Percentiles rank a stretch among this genome's conserved stretches.
phyloP scores from a whole-genome alignment of 2,888 invertebrate species.

The Rhodophaea formosa region DNA sequence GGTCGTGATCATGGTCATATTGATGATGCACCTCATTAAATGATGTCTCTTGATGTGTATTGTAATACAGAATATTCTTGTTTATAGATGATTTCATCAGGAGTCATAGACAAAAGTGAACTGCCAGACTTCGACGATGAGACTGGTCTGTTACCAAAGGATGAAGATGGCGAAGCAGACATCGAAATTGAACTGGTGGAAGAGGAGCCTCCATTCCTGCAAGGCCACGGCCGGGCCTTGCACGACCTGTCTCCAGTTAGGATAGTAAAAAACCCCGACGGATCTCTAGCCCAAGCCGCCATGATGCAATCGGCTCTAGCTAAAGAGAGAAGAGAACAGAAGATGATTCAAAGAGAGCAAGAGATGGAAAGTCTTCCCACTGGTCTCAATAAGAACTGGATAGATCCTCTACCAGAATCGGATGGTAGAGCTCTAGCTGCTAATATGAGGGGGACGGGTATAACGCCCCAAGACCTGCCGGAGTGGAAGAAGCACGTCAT shows the following conservation, averaged over 20 bases:
- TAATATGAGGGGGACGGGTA: constrained; percentile 91
- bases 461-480: constrained; percentile 94
- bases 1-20: no score
- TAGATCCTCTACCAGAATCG: constrained; percentile 95
- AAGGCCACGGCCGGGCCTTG: constrained; percentile 94
- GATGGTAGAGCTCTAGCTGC: constrained; percentile 87
- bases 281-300: constrained; percentile 98
- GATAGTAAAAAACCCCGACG: constrained; percentile 99
- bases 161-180: constrained; percentile 97
- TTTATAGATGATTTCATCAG: constrained; percentile 92
- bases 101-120: constrained; percentile 95
- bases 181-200: constrained; percentile 99
- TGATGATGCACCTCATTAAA: no score
- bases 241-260: constrained; percentile 96
- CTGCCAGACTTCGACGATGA: constrained; percentile 99
- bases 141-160: constrained; percentile 94
- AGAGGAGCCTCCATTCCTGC: constrained; percentile 98
- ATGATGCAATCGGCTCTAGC: constrained; percentile 99
- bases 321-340: constrained; percentile 97
- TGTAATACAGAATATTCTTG: neutral
- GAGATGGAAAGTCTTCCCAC: constrained; percentile 93
- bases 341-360: constrained; percentile 95
- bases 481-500: constrained; percentile 99
- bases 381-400: constrained; percentile 95
- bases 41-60: no score